Evolutionary conservation across 2,797 vertebrate genomes (phyloP), one percentile per base, ranked within the genome.

Genomic region (Microctenopoma steveboyesi): DNA sequence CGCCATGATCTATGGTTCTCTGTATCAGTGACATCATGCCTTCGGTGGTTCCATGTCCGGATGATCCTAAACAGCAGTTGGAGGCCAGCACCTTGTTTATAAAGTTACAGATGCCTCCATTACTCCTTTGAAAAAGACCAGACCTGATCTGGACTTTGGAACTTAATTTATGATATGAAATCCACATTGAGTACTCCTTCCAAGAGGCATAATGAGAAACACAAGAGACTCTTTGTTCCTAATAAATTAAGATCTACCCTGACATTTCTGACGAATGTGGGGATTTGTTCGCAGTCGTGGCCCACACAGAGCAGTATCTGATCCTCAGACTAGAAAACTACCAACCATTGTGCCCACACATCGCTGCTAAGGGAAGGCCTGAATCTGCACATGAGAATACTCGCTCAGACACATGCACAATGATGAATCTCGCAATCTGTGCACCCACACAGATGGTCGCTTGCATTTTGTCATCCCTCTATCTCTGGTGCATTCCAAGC

Each of bases 311-410:
- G 58, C 64, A 73, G 54, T 47, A 63, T 66, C 45, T 3, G 55
- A 45, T 53, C 59, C 72, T 78, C 80, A 79, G 77, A 83, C 67
- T 13, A 74, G 80, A 80, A 62, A 78, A 79, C 64, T 64, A 79
- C 64, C 76, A 77, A 67, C 49, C 66, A 75, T 69, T 74, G 81
- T 87, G 74, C 87, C 86, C 83, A 91, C 88, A 81, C 79, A 82
- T 22, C 4, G 25, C 64, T 78, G 64, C 75, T 27, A 8, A 76
- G 74, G 73, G 74, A 86, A 75, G 79, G 80, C 85, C 83, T 78
- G 47, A 42, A 67, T 69, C 70, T 73, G 73, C 72, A 81, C 74
- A 76, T 43, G 60, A 78, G 79, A 77, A 71, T 60, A 69, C 72
- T 78, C 76, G 27, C 68, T 74, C 10, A 33, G 47, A 69, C 72